Evolutionary conservation across 2,888 invertebrate species (phyloP), one percentile per base, ranked within the genome.

Genomic region (Amitus sp.): DNA sequence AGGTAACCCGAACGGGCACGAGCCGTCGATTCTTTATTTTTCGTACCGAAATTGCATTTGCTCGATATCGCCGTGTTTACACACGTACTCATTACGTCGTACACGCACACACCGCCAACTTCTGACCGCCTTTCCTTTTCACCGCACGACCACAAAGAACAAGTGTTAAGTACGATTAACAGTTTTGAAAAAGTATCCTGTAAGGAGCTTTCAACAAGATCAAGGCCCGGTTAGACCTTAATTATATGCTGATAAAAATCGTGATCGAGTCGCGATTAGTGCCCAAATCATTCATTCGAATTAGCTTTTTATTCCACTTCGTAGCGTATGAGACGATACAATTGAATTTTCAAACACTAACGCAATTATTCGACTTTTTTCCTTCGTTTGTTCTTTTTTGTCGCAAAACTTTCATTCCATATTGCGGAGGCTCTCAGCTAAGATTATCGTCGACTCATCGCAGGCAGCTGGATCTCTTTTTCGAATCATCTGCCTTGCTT

Each of bases 391-490:
- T 7, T 37, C n/a, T 20, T 20, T 12, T 19, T 19, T 19, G 42
- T 42, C 42, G 47, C 52, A 47, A 63, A 49, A 15, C 9, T 18
- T 33, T 53, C 60, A 39, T 54, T 48, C 49, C 30, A 23, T 23
- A 23, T 34, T 19, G 47, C 62, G 66, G 71, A 56, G 47, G 59
- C 66, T 67, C 18, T 46, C 40, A 62, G 60, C 58, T 49, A 47
- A 50, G 53, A 62, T 60, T 63, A 67, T 67, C 63, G 65, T 54
- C 65, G 70, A 75, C 72, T 73, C 69, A 75, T 75, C 73, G 70
- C 72, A 73, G 70, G 76, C 82, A 81, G 80, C 80, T 82, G 79
- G 71, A 75, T 73, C 74, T 74, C 73, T 73, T 70, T 71, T 67
- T 71, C 73, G 76, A 79, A 76, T 81, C 82, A 82, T 82, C 82